A percentile compares a stretch with the other conserved stretches of the same genome.
Evolutionary conservation across 2,113 vertebrate genomes (phyloP).

Genomic region (Struthidea cinerea): DNA sequence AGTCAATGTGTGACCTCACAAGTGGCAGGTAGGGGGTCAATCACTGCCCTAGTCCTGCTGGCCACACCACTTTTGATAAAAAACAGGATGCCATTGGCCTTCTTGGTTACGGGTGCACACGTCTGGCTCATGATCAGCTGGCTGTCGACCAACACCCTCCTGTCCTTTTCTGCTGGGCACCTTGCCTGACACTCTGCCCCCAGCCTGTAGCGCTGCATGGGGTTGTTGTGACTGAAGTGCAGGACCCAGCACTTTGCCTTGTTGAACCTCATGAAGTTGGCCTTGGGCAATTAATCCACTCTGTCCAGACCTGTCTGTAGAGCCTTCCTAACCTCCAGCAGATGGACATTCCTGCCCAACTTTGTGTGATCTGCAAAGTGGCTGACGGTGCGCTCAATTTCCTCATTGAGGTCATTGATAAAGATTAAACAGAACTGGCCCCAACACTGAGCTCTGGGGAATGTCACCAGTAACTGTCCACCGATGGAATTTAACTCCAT

Average conservation of each 20-base stretch:
- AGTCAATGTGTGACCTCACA: too few species aligned
- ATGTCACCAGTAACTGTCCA: accelerated
- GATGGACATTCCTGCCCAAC: accelerated
- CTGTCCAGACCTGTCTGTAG: neutral
- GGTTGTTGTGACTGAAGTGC: neutral
- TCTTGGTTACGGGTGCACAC: neutral
- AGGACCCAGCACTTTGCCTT: neutral
- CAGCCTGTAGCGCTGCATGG: accelerated
- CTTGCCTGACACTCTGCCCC: neutral
- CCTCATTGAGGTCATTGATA: neutral
- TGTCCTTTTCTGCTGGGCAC: neutral
- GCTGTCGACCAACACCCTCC: neutral
- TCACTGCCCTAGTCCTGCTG: neutral
- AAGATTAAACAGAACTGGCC: neutral
- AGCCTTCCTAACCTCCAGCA: neutral
- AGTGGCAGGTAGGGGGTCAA: too few species aligned
- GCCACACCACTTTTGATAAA: neutral
- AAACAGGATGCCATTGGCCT: neutral
- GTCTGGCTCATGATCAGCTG: neutral
- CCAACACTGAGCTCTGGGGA: neutral
- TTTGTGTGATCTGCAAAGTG: neutral
- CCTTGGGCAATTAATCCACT: neutral
- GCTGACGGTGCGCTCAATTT: accelerated
- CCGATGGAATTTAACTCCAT: neutral
- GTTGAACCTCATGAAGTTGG: neutral